Evolutionary conservation across 2,113 vertebrate species (phyloP), one percentile per base, ranked within the genome.

Genomic region (Sula dactylatra): DNA sequence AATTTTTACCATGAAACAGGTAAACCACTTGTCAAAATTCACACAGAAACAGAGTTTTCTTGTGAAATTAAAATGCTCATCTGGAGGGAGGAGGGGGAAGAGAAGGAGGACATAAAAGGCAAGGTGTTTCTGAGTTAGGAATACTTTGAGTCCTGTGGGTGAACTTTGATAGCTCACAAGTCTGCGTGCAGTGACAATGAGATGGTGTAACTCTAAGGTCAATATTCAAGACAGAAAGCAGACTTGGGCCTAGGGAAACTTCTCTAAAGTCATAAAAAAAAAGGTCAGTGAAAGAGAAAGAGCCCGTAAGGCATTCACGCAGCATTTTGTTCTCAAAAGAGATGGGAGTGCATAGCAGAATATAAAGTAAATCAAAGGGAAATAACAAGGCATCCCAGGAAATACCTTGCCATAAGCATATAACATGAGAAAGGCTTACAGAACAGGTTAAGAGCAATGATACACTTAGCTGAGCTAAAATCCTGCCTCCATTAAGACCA

Each of bases 181-280:
- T 34, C 71, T 91, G 79, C 3, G 4, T 88, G 88, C 83, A 72
- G 76, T 0, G 21, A 79, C 93, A 69, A 90, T 12, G 86, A 96
- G 84, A 50, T 54, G 56, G 81, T 90, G 79, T 44, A 96, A 97
- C 91, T 93, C 89, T 95, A 78, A 94, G 97, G 96, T 95, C 96
- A 97, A 61, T 83, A 95, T 87, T 96, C 62, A 93, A 93, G 93
- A 94, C 70, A 93, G 74, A 94, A 94, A 88, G 82, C 90, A 95
- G 85, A 94, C 91, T 85, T 66, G 45, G 94, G 50, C 86, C 50
- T 59, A 93, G 55, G 89, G 74, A 96, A 96, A 91, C 91, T 96
- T 95, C 94, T 97, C 93, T 94, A 47, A 79, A 97, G 95, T 77
- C 84, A 95, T 90, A 83, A 90, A 96, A 95, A 96, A 95, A 93